Base-by-base conservation (phyloP, 2,113 vertebrate species). In the Lycocorax pyrrhopterus region DNA sequence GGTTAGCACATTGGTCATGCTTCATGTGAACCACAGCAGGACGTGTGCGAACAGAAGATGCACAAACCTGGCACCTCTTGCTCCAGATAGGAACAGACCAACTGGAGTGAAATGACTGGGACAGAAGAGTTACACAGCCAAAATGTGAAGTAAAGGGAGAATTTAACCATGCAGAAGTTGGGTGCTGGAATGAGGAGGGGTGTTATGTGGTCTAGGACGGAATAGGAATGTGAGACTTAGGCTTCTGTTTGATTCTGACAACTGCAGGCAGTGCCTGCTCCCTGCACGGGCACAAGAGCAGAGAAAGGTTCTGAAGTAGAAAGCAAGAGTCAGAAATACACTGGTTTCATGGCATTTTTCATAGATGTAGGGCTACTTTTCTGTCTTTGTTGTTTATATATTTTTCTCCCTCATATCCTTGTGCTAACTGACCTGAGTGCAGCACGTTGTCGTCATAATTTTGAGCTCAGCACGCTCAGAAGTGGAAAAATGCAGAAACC, bases 1-100 rank as follows among this genome's bases (percentile, higher is more conserved):
- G 75, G 82, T 93, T 85, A 89, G 85, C 51, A 80, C 51, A 41
- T 84, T 88, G 95, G 78, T 60, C 87, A 44, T 86, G 90, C 84
- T 71, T 52, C 47, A 4, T 47, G 72, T 51, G 82, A 66, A 33
- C 82, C 43, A 4, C 43, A 32, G 85, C 49, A 16, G 67, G 89
- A 46, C 56, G 39, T 73, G 84, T 55, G 84, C 16, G 9, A 62
- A 29, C 41, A 44, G 67, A 87, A 41, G 62, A 82, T 53, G 91
- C 73, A 18, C 87, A 77, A 37, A 90, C 85, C 87, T 79, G 60
- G 90, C 87, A 59, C 90, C 84, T 74, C 46, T 5, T 69, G 88
- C 90, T 62, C 1, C 7, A 60, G 64, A 26, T 1, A n/a, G 49
- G 46, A 53, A 3, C 75, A 82, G 29, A 46, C 8, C 89, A 81